phyloP scores from a whole-genome alignment of 2,888 invertebrate species.

The Plemyria rubiginata region DNA sequence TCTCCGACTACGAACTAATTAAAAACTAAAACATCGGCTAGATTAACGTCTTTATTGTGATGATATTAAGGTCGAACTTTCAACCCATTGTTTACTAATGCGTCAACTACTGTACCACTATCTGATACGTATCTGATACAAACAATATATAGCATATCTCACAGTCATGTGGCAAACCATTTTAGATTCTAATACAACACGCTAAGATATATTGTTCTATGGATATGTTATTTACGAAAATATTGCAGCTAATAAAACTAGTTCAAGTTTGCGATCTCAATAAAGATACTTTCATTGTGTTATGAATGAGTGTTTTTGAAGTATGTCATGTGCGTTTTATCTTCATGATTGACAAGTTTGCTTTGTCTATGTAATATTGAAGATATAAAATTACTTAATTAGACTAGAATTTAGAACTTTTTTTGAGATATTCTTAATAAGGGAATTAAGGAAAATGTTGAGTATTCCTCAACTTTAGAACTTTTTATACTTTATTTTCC shows the following conservation, averaged over 20 bases:
- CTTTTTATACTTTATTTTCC: too few species aligned
- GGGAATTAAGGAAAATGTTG: too few species aligned
- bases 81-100: slow-evolving; percentile 15
- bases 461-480: too few species aligned
- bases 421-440: too few species aligned
- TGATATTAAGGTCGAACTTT: slow-evolving; percentile 2
- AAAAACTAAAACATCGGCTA: background rate
- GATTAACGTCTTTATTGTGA: background rate
- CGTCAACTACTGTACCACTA: slow-evolving; percentile 8
- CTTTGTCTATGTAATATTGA: too few species aligned
- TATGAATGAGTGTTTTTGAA: background rate
- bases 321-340: too few species aligned
- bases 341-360: too few species aligned
- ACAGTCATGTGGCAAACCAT: background rate
- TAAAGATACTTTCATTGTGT: background rate
- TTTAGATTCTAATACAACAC: background rate
- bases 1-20: background rate
- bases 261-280: background rate
- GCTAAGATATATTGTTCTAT: slow-evolving; percentile 1
- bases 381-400: too few species aligned
- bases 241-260: background rate
- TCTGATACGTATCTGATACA: slow-evolving; percentile 9
- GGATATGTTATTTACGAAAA: background rate
- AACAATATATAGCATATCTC: slow-evolving; percentile 1
- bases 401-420: too few species aligned